phyloP scores from a whole-genome alignment of 2,113 vertebrate species.

The Cariama cristata region DNA sequence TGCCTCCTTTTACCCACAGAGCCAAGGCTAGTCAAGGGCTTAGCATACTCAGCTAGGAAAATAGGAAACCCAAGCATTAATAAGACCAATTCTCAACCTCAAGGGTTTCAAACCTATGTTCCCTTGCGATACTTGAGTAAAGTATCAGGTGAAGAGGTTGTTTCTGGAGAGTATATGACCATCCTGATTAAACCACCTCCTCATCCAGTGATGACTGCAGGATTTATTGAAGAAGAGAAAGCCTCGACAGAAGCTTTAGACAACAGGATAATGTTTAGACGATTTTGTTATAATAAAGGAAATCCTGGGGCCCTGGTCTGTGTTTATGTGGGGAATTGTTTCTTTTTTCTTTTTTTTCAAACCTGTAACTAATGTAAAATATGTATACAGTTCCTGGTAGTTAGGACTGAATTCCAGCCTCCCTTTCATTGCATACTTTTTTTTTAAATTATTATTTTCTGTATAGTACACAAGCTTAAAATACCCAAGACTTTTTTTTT shows the following conservation, averaged over 20 bases:
- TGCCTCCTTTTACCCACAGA: neutral
- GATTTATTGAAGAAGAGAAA: neutral
- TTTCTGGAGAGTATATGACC: neutral
- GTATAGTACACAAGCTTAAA: neutral
- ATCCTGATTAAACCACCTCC: neutral
- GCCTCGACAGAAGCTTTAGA: neutral
- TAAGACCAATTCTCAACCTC: neutral
- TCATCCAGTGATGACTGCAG: neutral
- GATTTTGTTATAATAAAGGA: neutral
- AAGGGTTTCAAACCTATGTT: neutral
- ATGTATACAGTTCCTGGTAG: neutral
- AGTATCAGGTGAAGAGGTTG: neutral
- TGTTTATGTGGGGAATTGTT: neutral
- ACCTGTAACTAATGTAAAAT: neutral
- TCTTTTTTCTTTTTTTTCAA: neutral
- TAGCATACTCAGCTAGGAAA: neutral
- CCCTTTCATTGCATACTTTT: neutral
- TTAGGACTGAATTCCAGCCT: neutral
- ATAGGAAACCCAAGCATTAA: neutral
- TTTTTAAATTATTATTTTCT: neutral
- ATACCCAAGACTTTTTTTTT: neutral
- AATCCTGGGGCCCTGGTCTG: neutral
- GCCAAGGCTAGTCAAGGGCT: neutral
- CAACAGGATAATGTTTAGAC: neutral
- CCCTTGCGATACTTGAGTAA: neutral